phyloP scores from a whole-genome alignment of 2,797 vertebrate species.

The Mustela erminea region DNA sequence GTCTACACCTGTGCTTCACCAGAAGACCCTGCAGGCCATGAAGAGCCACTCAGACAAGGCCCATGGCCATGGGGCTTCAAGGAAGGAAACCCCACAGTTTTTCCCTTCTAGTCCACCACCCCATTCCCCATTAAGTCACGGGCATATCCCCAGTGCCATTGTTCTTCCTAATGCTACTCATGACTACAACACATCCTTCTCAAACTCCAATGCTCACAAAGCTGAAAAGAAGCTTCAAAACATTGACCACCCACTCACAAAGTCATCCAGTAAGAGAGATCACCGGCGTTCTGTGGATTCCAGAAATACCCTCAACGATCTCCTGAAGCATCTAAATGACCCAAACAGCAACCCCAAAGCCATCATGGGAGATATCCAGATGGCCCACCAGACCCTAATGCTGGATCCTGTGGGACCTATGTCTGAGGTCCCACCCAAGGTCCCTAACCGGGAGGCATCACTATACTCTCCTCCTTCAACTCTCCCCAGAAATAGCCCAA shows the following conservation, averaged over 20 bases:
- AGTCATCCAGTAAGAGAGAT: conserved; percentile 94
- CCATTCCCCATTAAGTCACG: conserved; percentile 93
- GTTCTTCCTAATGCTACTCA: conserved; percentile 99
- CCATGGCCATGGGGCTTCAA: conserved; percentile 90
- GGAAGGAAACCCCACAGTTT: conserved; percentile 94
- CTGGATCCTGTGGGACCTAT: conserved; percentile 96
- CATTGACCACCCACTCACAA: conserved; percentile 90
- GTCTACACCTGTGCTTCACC: conserved; percentile 97
- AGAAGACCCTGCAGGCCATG: conserved; percentile 95
- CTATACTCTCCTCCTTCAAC: conserved; percentile 98
- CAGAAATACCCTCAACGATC: conserved; percentile 97
- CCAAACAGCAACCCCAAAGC: conserved; percentile 92
- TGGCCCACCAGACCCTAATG: conserved; percentile 95
- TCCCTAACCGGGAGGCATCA: conserved; percentile 97
- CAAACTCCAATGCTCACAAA: conserved; percentile 93
- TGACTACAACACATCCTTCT: conserved; percentile 92
- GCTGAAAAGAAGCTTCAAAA: conserved; percentile 94
- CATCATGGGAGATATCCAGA: conserved; percentile 95
- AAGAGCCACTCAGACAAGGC: conserved; percentile 96
- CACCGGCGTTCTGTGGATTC: conserved; percentile 97
- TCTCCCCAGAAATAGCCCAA: conserved; percentile 97
- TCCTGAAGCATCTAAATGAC: conserved; percentile 98
- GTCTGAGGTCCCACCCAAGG: conserved; percentile 96
- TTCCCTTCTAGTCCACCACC: conserved; percentile 94
- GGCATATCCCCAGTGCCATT: conserved; percentile 98